phyloP scores from a whole-genome alignment of 2,113 vertebrate genomes.

The Tor tambroides region DNA sequence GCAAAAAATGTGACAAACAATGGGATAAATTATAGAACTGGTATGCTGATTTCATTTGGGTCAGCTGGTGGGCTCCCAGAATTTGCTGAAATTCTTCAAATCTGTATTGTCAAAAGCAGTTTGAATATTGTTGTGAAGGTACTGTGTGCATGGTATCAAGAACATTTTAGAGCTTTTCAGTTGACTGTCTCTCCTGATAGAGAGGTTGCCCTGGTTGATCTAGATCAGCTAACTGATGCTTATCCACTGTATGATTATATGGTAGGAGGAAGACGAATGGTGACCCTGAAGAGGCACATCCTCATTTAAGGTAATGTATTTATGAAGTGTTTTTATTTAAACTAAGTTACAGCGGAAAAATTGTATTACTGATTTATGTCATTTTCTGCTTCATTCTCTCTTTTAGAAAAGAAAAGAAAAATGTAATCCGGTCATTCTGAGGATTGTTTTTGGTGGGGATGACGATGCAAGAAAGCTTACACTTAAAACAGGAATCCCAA shows the following conservation, averaged over 20 bases:
- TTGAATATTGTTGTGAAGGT: slow-evolving; percentile 4
- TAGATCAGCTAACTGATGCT: background rate
- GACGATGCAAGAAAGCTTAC: background rate
- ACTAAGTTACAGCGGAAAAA: background rate
- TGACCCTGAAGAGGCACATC: slow-evolving; percentile 8
- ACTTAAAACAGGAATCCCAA: background rate
- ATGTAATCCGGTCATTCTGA: background rate
- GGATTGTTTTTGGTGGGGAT: background rate
- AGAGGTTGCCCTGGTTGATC: background rate
- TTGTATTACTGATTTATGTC: background rate
- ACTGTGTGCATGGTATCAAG: background rate
- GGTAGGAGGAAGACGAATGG: slow-evolving; percentile 15
- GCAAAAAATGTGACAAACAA: slow-evolving; percentile 1
- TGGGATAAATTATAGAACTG: background rate
- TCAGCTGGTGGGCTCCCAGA: background rate
- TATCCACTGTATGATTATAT: background rate
- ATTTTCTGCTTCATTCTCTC: background rate
- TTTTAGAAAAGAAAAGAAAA: background rate
- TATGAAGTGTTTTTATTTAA: background rate
- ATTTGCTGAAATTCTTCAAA: background rate
- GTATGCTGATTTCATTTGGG: background rate
- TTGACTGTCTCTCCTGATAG: background rate
- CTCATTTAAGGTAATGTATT: background rate
- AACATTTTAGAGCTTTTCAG: slow-evolving; percentile 3
- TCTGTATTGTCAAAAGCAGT: background rate